Evolutionary conservation across 1,140 invertebrate genomes (phyloP).

Genomic region (Mylabris phalerata): DNA sequence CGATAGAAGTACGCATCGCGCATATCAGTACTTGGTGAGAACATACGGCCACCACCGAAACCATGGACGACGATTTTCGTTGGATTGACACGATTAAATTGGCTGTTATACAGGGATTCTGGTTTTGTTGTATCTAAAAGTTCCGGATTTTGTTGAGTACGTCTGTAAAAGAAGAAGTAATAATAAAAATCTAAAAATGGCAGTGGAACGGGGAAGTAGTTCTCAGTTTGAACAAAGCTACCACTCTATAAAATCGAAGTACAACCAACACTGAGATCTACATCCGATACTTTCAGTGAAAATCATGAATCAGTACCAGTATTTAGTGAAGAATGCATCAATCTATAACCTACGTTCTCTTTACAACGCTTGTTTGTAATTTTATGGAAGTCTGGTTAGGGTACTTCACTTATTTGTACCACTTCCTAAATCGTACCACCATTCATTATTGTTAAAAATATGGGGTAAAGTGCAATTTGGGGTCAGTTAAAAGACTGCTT

Average conservation of each 20-base stretch:
- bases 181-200: neutral
- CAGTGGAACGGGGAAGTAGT: neutral
- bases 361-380: too few relatives aligned
- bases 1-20: slow-evolving; percentile 68
- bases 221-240: neutral
- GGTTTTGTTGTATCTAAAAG: slow-evolving; percentile 61
- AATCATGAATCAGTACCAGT: neutral
- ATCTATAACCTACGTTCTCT: too few relatives aligned
- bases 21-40: slow-evolving; percentile 74
- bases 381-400: too few relatives aligned
- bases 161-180: slow-evolving; percentile 45
- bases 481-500: too few relatives aligned
- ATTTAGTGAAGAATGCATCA: neutral
- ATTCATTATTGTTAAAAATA: too few relatives aligned
- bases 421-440: too few relatives aligned
- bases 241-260: neutral
- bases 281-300: neutral
- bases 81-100: slow-evolving; percentile 64
- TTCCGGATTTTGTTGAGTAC: slow-evolving; percentile 65
- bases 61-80: slow-evolving; percentile 79
- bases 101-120: slow-evolving; percentile 60
- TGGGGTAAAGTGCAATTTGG: too few relatives aligned
- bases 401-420: too few relatives aligned
- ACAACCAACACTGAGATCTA: neutral
- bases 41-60: slow-evolving; percentile 69